phyloP scores from a whole-genome alignment of 2,113 vertebrate species.

The Picathartes gymnocephalus region DNA sequence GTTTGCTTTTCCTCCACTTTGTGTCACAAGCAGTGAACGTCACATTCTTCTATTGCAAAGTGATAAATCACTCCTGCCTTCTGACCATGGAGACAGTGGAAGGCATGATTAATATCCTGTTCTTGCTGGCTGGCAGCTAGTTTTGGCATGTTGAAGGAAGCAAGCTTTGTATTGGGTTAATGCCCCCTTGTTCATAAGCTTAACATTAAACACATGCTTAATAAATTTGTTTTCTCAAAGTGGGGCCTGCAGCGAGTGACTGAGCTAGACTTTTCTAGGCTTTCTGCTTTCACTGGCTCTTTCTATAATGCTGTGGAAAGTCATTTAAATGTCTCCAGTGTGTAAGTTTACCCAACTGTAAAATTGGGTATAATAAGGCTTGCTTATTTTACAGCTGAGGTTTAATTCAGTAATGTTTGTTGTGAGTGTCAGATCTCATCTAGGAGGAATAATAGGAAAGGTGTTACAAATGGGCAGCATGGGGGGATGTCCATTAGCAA shows the following conservation, averaged over 20 bases:
- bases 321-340: background rate
- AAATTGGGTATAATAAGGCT: conserved; percentile 39
- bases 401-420: conserved; percentile 20
- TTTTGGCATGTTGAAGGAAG: background rate
- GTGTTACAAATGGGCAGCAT: background rate
- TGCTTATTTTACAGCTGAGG: conserved; percentile 29
- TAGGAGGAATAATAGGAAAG: background rate
- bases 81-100: background rate
- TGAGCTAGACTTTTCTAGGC: background rate
- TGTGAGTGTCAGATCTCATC: background rate
- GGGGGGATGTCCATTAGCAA: background rate
- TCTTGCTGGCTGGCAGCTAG: background rate
- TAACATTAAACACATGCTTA: background rate
- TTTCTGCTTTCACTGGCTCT: background rate
- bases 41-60: background rate
- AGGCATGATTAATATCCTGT: background rate
- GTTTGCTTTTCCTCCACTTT: background rate
- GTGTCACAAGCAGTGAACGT: background rate
- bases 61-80: background rate
- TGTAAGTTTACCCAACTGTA: conserved; percentile 32
- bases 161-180: background rate
- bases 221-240: background rate
- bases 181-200: background rate
- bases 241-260: background rate
- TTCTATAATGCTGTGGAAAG: background rate